Evolutionary conservation across 2,113 vertebrate genomes (phyloP), one percentile per base, ranked within the genome.

Genomic region (Pachyramphus minor): DNA sequence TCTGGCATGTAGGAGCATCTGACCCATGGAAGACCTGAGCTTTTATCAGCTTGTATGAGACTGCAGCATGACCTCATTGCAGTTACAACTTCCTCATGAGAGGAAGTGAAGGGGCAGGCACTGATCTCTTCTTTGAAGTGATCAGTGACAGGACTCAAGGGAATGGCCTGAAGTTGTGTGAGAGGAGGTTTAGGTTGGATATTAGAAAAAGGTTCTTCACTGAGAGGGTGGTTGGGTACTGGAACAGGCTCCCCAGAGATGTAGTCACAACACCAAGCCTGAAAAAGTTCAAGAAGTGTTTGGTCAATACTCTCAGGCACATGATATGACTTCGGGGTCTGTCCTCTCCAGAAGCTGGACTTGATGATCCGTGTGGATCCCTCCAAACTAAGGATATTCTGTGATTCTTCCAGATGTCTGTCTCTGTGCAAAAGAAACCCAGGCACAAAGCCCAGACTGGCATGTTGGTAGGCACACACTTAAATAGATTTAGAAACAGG

Each of bases 231-330:
- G 5, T 45, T 13, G 30, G 35, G 19, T 10, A n/a, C 69, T 39
- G 52, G 35, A 45, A 11, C 28, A 52, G 33, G 28, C 33, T 67
- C 23, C 23, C 11, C 23, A 59, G 33, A 45, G 22, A 19, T 52
- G 23, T 20, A 33, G 12, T 13, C 31, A 50, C 0, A 0, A 52
- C 9, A 28, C 7, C 27, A 16, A 33, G 52, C 27, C 60, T 44
- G 19, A 12, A 12, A 74, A 33, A 74, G 37, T 15, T 74, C 27
- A 28, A 52, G 28, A 10, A 44, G 19, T 0, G 0, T 74, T 81
- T 23, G 2, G 12, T 42, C 37, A 39, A 9, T 1, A 7, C 37
- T 67, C 12, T 53, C 27, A 67, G 15, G 27, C 7, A 33, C 5
- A 5, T 31, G 10, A 13, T 59, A 19, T 30, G 15, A 14, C 44